Evolutionary conservation across 1,140 invertebrate species (phyloP).

Genomic region (Pseudachorutes palmiensis): DNA sequence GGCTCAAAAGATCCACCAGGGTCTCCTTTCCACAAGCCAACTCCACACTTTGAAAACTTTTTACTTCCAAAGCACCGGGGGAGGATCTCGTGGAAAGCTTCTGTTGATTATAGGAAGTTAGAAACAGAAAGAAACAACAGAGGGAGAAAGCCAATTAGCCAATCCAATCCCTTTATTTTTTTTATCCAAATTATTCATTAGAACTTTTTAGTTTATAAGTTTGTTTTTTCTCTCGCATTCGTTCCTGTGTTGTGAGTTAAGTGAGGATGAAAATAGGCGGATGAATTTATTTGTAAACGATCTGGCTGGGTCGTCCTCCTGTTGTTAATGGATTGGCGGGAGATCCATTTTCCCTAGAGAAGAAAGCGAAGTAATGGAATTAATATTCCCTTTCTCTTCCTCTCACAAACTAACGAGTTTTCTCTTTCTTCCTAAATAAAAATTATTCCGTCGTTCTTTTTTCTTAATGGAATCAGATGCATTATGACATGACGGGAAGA

Average conservation of each 20-base stretch:
- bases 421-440: constrained; percentile 15
- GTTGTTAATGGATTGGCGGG: background rate
- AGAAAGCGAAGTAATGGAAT: background rate
- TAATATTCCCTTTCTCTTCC: background rate
- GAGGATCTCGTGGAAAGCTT: too few relatives aligned
- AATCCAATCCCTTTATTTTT: constrained; percentile 6
- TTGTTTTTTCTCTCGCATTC: background rate
- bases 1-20: background rate
- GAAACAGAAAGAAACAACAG: background rate
- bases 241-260: background rate
- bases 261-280: background rate
- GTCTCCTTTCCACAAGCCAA: too few relatives aligned
- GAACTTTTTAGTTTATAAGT: background rate
- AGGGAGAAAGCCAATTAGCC: background rate
- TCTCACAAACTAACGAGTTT: background rate
- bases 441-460: constrained; percentile 13
- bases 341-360: background rate
- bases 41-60: too few relatives aligned
- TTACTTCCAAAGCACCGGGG: too few relatives aligned
- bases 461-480: constrained; percentile 13
- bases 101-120: background rate
- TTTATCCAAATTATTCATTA: constrained; percentile 15
- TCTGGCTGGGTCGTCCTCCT: background rate
- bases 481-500: background rate
- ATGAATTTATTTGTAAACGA: constrained; percentile 3